Evolutionary conservation across 2,113 vertebrate species (phyloP).

Genomic region (Peromyscus leucopus): DNA sequence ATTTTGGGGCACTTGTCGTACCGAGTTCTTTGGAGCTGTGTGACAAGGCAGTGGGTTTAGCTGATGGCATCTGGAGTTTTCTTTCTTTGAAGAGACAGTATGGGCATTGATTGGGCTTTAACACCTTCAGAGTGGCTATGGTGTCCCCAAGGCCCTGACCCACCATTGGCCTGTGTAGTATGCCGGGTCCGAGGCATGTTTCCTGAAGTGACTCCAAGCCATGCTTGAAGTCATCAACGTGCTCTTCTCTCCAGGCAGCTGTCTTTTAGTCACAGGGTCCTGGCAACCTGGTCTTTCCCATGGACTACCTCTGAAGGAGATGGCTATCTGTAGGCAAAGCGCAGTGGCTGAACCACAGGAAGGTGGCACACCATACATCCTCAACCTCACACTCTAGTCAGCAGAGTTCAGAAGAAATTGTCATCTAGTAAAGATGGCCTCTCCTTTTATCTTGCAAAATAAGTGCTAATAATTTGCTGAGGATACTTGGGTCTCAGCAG

Average conservation of each 20-base stretch:
- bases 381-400: not conserved
- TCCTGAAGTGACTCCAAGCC: not conserved
- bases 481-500: not conserved
- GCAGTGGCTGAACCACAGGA: not conserved
- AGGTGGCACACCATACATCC: not conserved
- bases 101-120: not conserved
- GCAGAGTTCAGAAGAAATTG: not conserved
- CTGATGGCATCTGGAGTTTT: not conserved
- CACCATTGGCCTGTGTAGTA: not conserved
- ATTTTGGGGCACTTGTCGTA: not conserved
- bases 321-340: rapidly evolving
- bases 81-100: not conserved
- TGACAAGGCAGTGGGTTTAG: not conserved
- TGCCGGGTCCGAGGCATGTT: not conserved
- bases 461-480: not conserved
- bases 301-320: too few species aligned
- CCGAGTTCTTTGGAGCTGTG: not conserved
- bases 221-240: not conserved
- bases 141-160: not conserved
- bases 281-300: rapidly evolving
- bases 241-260: not conserved
- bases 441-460: not conserved
- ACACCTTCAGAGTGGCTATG: not conserved
- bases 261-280: not conserved
- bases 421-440: not conserved